phyloP scores from a whole-genome alignment of 2,113 vertebrate species.

The Leptocoma aspasia region DNA sequence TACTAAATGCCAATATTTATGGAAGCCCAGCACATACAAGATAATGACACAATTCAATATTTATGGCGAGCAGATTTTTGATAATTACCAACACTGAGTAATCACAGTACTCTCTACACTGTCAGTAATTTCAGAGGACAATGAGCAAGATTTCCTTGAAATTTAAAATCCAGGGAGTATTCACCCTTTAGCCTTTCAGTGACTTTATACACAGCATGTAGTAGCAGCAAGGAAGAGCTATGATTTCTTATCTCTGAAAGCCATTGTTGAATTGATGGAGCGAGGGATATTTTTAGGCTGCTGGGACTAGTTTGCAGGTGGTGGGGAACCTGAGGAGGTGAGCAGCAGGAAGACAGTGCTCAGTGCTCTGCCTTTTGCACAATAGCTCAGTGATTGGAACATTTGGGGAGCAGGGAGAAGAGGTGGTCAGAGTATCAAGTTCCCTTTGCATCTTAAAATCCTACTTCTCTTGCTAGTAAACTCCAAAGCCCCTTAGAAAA shows the following conservation, averaged over 20 bases:
- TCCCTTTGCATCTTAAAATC: background rate
- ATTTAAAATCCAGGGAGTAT: background rate
- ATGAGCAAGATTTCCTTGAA: background rate
- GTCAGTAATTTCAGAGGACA: background rate
- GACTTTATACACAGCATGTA: background rate
- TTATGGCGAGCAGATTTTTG: background rate
- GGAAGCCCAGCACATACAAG: background rate
- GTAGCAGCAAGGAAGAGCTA: background rate
- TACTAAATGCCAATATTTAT: background rate
- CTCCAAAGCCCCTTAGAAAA: background rate
- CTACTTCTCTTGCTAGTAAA: background rate
- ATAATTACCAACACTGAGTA: background rate
- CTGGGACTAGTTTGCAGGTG: background rate
- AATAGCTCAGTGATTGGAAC: background rate
- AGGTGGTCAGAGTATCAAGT: background rate
- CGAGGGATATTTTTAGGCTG: background rate
- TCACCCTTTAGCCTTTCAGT: accelerated
- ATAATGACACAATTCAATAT: background rate
- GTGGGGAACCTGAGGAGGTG: background rate
- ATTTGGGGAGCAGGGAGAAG: background rate
- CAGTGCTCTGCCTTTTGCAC: background rate
- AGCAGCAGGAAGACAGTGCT: background rate
- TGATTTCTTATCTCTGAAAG: background rate
- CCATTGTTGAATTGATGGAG: background rate
- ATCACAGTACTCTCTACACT: background rate